Percentiles rank a stretch among this genome's conserved stretches.
Evolutionary conservation across 2,113 vertebrate species (phyloP).

Genomic region (Tylochromis polylepis): DNA sequence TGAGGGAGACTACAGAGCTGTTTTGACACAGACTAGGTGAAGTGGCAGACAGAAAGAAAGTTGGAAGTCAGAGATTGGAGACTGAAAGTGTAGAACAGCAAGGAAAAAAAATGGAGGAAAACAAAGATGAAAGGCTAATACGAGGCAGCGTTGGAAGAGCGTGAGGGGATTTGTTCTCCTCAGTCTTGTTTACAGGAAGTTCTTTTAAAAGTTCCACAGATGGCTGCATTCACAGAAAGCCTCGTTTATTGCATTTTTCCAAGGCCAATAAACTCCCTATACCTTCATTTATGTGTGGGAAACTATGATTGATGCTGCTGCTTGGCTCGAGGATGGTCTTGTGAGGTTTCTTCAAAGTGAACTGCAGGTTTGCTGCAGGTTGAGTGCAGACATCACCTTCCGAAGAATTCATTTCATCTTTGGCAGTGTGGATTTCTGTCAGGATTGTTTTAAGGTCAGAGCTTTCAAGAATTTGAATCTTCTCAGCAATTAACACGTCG

Average conservation of each 20-base stretch:
- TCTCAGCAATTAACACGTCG: neutral
- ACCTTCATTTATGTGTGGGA: slow-evolving; percentile 73
- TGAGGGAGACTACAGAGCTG: neutral
- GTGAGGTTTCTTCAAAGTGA: neutral
- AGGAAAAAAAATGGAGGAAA: neutral
- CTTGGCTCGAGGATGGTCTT: slow-evolving; percentile 22
- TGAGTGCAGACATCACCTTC: neutral
- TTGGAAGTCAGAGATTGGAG: neutral
- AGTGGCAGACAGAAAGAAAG: neutral
- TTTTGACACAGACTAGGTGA: neutral
- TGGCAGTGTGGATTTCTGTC: neutral
- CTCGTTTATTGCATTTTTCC: slow-evolving; percentile 77
- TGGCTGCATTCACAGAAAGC: slow-evolving; percentile 71
- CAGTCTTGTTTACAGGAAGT: slow-evolving; percentile 75
- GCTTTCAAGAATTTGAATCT: neutral
- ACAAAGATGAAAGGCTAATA: slow-evolving; percentile 64
- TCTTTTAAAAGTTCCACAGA: slow-evolving; percentile 68
- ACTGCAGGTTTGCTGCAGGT: neutral
- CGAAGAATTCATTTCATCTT: neutral
- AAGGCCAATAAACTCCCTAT: slow-evolving; percentile 65
- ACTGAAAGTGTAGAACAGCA: neutral
- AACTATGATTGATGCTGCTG: slow-evolving; percentile 50
- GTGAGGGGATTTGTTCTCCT: slow-evolving; percentile 70
- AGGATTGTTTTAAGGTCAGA: neutral
- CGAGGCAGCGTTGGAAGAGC: slow-evolving; percentile 42